Percentiles rank a stretch among this genome's conserved stretches.
Conservation (phyloP, 2,797 vertebrate species). For the Gallinago nigripennis region DNA sequence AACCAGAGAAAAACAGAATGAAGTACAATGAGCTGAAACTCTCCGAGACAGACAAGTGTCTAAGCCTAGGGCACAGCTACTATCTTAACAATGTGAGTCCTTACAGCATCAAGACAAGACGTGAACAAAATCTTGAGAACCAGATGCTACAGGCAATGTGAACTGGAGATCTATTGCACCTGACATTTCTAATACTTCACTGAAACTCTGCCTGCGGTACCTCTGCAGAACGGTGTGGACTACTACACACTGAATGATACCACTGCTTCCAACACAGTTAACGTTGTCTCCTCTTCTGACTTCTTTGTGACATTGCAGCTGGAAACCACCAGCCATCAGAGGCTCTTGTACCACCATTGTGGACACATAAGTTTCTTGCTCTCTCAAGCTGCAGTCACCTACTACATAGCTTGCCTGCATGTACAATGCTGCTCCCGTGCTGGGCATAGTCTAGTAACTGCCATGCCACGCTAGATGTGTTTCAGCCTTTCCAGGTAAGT, state of each 20-base stretch:
- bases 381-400: neutral
- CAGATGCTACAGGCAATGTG: fast-evolving
- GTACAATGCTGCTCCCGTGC: fast-evolving
- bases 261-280: neutral
- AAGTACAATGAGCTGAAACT: neutral
- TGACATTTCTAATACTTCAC: neutral
- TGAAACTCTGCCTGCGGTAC: neutral
- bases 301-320: neutral
- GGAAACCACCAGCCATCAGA: neutral
- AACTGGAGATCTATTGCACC: neutral
- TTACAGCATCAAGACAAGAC: neutral
- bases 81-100: neutral
- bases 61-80: neutral
- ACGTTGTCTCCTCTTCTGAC: neutral
- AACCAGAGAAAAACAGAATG: neutral
- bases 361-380: neutral
- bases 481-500: neutral
- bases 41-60: neutral
- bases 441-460: neutral
- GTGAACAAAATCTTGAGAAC: neutral
- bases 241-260: neutral
- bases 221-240: neutral
- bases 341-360: neutral
- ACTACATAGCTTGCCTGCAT: fast-evolving
- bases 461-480: neutral